Percentiles rank a stretch among this genome's conserved stretches.
These are phyloP conservation scores for Phainopepla nitens DNA, from an alignment of 2,113 vertebrate species.

Conservation along the genomic window DNA sequence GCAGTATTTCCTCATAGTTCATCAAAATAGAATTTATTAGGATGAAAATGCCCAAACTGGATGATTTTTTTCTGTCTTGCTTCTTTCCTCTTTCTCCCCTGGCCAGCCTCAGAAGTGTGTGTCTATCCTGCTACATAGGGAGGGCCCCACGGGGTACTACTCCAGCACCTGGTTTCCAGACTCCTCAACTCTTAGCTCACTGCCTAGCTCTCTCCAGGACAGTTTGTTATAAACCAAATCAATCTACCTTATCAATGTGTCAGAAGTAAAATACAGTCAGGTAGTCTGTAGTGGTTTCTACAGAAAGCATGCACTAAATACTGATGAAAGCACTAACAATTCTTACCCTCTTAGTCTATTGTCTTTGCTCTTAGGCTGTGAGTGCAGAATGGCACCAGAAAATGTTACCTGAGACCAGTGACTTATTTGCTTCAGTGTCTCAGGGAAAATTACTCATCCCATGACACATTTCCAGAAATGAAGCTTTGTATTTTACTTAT, in stretches of 20 bases:
- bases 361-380: not conserved
- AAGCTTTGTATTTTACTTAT: not conserved
- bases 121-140: accelerated
- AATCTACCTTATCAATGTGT: not conserved
- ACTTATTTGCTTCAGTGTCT: not conserved
- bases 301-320: not conserved
- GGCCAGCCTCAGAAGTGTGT: not conserved
- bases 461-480: not conserved
- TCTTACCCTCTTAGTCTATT: not conserved
- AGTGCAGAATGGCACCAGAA: not conserved
- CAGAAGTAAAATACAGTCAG: not conserved
- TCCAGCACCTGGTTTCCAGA: not conserved
- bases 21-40: not conserved
- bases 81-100: not conserved
- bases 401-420: not conserved
- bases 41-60: not conserved
- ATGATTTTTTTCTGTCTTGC: not conserved
- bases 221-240: not conserved
- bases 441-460: not conserved
- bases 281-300: not conserved
- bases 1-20: not conserved
- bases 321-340: not conserved
- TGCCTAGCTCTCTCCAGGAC: not conserved
- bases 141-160: accelerated
- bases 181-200: not conserved